These are phyloP conservation scores for Cyanoramphus novaezelandiae DNA, from an alignment of 2,113 vertebrate genomes.

Conservation along the genomic window DNA sequence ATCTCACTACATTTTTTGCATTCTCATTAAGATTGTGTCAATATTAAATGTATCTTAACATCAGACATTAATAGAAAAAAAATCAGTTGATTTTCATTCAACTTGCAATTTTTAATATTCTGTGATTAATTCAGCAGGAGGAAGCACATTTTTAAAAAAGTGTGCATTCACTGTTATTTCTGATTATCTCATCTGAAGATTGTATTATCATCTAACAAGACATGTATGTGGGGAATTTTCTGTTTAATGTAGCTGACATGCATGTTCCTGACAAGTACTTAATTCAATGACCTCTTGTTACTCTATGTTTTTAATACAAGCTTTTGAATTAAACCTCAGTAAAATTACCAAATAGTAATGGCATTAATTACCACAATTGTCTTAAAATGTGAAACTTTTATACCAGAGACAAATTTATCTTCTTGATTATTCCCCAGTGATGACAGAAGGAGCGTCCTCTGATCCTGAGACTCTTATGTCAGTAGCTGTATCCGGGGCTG, in stretches of 20 bases:
- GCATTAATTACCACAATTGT: conserved; percentile 28
- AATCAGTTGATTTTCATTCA: not conserved
- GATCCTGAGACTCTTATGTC: not conserved
- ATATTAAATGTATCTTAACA: not conserved
- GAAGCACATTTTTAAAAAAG: not conserved
- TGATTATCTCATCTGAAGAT: conserved; percentile 6
- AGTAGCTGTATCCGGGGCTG: not conserved
- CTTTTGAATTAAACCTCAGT: conserved; percentile 27
- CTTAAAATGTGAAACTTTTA: conserved; percentile 43
- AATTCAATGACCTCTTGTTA: conserved; percentile 16
- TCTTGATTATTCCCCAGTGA: conserved; percentile 6
- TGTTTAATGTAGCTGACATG: not conserved
- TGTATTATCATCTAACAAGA: not conserved
- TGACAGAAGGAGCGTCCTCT: not conserved
- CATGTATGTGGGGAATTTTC: not conserved
- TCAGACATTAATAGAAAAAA: not conserved
- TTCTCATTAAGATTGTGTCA: not conserved
- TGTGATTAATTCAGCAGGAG: not conserved
- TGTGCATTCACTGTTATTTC: not conserved
- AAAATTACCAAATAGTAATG: conserved; percentile 3
- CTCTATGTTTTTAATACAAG: conserved; percentile 45
- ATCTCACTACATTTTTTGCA: not conserved
- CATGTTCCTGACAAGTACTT: conserved; percentile 22
- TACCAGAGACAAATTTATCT: conserved; percentile 2
- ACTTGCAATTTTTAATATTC: not conserved